Evolutionary conservation across 2,113 vertebrate species (phyloP).

Genomic region (Megatriorchis doriae): DNA sequence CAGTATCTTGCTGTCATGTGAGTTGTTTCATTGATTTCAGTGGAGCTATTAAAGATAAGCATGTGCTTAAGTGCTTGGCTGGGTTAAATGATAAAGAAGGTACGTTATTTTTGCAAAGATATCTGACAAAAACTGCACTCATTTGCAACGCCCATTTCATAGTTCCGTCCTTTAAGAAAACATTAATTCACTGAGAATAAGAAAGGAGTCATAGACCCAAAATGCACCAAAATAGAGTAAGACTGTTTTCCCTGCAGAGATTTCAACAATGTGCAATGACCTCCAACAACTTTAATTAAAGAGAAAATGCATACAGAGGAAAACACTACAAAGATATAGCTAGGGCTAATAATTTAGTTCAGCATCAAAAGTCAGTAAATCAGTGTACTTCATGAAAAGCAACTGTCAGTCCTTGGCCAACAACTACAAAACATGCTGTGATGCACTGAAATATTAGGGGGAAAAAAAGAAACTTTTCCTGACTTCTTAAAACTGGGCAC

Average conservation of each 20-base stretch:
- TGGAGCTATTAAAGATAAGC: background rate
- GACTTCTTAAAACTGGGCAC: background rate
- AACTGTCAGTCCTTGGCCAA: background rate
- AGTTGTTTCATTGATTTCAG: constrained; percentile 8
- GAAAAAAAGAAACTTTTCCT: background rate
- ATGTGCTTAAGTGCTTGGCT: background rate
- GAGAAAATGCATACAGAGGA: background rate
- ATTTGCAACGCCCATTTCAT: background rate
- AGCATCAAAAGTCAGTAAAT: constrained; percentile 20
- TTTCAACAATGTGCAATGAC: background rate
- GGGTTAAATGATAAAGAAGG: background rate
- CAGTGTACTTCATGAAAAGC: background rate
- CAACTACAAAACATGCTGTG: background rate
- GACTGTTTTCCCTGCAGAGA: background rate
- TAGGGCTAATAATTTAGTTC: background rate
- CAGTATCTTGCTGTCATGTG: background rate
- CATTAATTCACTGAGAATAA: background rate
- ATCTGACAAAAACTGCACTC: background rate
- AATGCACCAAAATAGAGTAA: background rate
- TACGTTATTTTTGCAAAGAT: background rate
- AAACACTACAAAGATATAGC: background rate
- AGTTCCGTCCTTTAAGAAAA: background rate
- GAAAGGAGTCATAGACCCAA: background rate
- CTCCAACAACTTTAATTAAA: constrained; percentile 16
- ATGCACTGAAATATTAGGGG: background rate